Base-by-base conservation (phyloP, 2,797 vertebrate genomes). In the Poecilia gillii region DNA sequence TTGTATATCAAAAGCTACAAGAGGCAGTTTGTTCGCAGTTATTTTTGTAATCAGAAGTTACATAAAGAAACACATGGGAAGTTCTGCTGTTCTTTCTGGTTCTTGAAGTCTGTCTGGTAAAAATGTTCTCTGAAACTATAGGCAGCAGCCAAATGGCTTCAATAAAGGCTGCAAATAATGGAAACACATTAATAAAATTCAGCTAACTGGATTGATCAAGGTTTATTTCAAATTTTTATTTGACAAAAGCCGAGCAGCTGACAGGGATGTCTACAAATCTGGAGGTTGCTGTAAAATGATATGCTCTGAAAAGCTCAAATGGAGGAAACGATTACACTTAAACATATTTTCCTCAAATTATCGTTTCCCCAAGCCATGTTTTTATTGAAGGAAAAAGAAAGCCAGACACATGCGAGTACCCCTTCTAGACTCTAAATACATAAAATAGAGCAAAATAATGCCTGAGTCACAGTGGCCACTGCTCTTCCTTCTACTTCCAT, bases 371-470 rank as follows among this genome's bases (percentile, higher is more conserved):
- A 12, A 76, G 72, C 76, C 74, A 75, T 20, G 43, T 41, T 49
- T 49, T 31, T 13, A 25, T 55, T 16, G 9, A 23, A 18, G 33
- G 51, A 53, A n/a, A 36, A 33, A 49, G 31, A 23, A 39, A 53
- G 23, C 1, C 0, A 36, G 36, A 75, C 73, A 75, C 77, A 55
- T 75, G 2, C 0, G 0, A 72, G 46, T 62, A 36, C 59, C 74
- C 85, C 49, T 72, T 74, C 74, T 23, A 68, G 73, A 85, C 70
- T 47, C 28, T 45, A 59, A 81, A 53, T 53, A 79, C 73, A 74
- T 77, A 70, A 83, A 84, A 81, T n/a, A 72, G 62, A 87, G 76
- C 12, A 84, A 87, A 41, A 86, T 75, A 12, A 81, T 59, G 78
- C 47, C 39, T 53, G 46, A 81, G 79, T 87, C 81, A 76, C 73